phyloP scores from a whole-genome alignment of 2,113 vertebrate species.

The Carlito syrichta region DNA sequence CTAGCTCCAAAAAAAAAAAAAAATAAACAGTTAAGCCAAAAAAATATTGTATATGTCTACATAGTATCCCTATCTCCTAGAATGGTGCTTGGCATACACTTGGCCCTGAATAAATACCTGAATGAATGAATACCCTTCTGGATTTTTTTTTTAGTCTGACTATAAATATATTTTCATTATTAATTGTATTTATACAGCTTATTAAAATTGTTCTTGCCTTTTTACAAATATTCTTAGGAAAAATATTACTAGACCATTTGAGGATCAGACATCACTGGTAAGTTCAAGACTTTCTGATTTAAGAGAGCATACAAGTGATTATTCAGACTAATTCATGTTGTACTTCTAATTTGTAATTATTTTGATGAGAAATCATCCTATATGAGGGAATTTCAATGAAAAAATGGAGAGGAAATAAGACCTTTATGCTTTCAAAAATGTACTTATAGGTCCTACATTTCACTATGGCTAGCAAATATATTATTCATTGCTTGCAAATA shows the following conservation, averaged over 20 bases:
- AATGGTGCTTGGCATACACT: not conserved
- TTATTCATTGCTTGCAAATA: not conserved
- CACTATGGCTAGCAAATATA: not conserved
- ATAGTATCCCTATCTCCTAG: not conserved
- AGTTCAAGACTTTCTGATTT: constrained; percentile 71
- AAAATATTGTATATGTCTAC: too few species aligned
- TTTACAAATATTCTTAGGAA: constrained; percentile 84
- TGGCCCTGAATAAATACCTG: not conserved
- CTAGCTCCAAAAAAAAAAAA: too few species aligned
- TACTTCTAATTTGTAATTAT: not conserved
- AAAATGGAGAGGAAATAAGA: not conserved
- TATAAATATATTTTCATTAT: not conserved
- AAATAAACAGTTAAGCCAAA: too few species aligned
- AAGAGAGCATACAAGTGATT: not conserved
- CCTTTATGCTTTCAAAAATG: not conserved
- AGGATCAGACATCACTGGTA: constrained; percentile 95
- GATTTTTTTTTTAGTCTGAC: not conserved
- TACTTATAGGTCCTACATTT: not conserved
- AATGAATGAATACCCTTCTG: not conserved
- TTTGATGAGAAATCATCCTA: not conserved
- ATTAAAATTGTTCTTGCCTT: not conserved
- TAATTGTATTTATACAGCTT: not conserved
- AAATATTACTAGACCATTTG: constrained; percentile 97
- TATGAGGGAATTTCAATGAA: not conserved
- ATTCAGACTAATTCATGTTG: not conserved